Base-by-base conservation (phyloP, 2,888 invertebrate genomes). In the Orthosia cruda region DNA sequence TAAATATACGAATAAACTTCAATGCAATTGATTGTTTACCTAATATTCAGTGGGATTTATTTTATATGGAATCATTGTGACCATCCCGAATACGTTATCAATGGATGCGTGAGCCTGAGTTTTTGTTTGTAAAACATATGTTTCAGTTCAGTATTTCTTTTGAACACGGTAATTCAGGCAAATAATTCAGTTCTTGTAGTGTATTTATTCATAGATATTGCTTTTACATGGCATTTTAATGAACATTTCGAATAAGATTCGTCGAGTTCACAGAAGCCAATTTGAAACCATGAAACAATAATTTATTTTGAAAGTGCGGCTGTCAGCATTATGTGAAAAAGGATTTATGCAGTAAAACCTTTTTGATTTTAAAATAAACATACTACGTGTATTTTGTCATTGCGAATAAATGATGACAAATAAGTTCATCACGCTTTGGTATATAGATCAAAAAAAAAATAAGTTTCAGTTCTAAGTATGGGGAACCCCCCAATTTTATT, bases 21-120 rank as follows among this genome's bases (percentile, higher is more conserved):
- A 75, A 74, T 59, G 54, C 62, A 78, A 83, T 83, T 75, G 69
- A 86, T 75, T 73, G 76, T 77, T 86, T 80, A 83, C 63, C 74
- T 73, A 77, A 74, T 77, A 78, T 83, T 80, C 71, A 74, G 72
- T 49, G 13, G 62, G 59, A 52, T 68, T 65, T 66, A 72, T 74
- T 70, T 73, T 72, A 69, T 71, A 69, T 65, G 59, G 26, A 61
- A 67, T 61, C 67, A 80, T 68, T 70, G 58, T 62, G 62, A 40
- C 57, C 64, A 80, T 70, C 64, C 57, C 50, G 23, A 70, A 73
- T 58, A 68, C 4, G 63, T 54, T 79, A 74, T 74, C 71, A 67
- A 82, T 74, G 52, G 32, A 72, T 3, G 32, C 47, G 63, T 7
- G 49, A 57, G n/a, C 58, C 59, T 20, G n/a, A 45, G 23, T 57